Base-by-base conservation (phyloP, 2,797 vertebrate species). In the Cygnus olor region DNA sequence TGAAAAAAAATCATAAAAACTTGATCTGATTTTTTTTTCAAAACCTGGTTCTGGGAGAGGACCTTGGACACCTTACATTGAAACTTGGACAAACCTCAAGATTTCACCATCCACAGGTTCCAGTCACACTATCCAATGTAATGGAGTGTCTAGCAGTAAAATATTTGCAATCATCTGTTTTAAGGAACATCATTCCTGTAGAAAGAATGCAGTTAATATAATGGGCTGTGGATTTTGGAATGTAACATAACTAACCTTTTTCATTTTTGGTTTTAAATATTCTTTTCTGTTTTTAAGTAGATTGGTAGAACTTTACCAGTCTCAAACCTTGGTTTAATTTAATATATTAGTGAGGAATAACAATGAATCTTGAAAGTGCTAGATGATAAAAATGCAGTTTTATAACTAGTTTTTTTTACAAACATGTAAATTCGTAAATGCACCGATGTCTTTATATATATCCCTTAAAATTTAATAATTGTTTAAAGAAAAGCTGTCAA, bases 201-300 rank as follows among this genome's bases (percentile, higher is more conserved):
- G 98, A 98, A 98, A 97, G 97, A 98, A 97, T 97, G 91, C 96
- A 94, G 98, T 98, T 98, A 98, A 97, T 97, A 94, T 97, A 97
- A 97, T 95, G 94, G 95, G 97, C 97, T 97, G 96, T 96, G 96
- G 97, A 96, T 97, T 97, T 97, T 98, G 96, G 97, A 98, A 98
- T 98, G 97, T 98, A 98, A 98, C 97, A 98, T 97, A 98, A 98
- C 98, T 98, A 98, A 98, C 97, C 93, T 97, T 97, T 97, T 95
- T 94, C 38, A 57, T 91, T 97, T 97, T 97, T 92, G 79, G 95
- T 96, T 97, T 96, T 94, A 92, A 96, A 92, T 85, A 93, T 89
- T 96, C 79, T 89, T 94, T 97, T 97, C 95, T 95, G 93, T 86
- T 97, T 96, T 95, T 66, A 92, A 96, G 95, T 97, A 98, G 97